These are phyloP conservation scores for Alitta virens DNA, from an alignment of 2,888 invertebrate species.

Conservation along the genomic window DNA sequence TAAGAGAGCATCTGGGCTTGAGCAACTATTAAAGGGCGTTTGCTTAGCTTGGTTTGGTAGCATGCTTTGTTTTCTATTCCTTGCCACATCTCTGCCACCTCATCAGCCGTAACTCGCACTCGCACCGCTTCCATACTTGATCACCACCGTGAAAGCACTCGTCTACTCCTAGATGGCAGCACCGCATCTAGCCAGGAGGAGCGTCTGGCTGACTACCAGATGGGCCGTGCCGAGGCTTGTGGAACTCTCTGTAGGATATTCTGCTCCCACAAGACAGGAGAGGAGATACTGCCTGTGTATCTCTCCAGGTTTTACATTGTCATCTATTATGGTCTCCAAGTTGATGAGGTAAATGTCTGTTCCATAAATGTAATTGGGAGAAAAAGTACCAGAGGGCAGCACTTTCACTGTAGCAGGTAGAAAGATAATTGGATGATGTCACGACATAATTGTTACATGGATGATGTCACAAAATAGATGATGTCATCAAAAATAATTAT, in stretches of 20 bases:
- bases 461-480: too few relatives aligned
- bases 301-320: constrained; percentile 91
- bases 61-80: neutral
- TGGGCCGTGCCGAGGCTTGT: constrained; percentile 88
- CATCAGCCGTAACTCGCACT: constrained; percentile 22
- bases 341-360: constrained; percentile 16
- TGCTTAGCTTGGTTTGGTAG: too few relatives aligned
- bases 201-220: constrained; percentile 48
- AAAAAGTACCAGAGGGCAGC: too few relatives aligned
- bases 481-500: too few relatives aligned
- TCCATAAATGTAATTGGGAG: too few relatives aligned
- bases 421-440: too few relatives aligned
- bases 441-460: too few relatives aligned
- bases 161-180: neutral
- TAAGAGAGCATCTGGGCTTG: too few relatives aligned
- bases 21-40: too few relatives aligned
- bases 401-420: too few relatives aligned
- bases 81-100: constrained; percentile 4
- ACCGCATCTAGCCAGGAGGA: constrained; percentile 21
- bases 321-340: constrained; percentile 79
- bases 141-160: constrained; percentile 10
- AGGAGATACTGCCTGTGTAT: constrained; percentile 87
- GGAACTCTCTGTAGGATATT: constrained; percentile 94
- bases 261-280: constrained; percentile 91
- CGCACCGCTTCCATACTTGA: constrained; percentile 30